Evolutionary conservation across 2,113 vertebrate species (phyloP).

Genomic region (Hassar affinis): DNA sequence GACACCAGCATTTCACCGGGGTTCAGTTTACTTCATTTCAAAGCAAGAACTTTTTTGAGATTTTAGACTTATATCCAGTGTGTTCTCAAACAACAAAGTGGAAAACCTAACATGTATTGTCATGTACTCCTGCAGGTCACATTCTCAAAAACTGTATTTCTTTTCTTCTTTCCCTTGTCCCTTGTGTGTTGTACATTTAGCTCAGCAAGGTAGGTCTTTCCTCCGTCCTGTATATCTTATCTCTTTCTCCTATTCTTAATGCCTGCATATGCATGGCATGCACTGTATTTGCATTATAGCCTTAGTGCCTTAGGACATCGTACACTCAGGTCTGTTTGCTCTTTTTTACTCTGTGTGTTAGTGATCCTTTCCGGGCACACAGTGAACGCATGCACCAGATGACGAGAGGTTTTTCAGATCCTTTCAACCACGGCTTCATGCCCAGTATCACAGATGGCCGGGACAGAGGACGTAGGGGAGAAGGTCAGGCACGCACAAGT

Average conservation of each 20-base stretch:
- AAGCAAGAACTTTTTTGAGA: background rate
- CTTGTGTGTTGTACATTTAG: background rate
- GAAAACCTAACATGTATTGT: background rate
- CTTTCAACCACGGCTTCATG: constrained; percentile 73
- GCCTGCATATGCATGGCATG: background rate
- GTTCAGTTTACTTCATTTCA: background rate
- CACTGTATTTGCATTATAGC: background rate
- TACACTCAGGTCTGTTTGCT: background rate
- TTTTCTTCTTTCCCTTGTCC: background rate
- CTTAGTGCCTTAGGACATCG: background rate
- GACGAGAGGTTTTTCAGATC: constrained; percentile 85
- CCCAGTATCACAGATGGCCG: constrained; percentile 72
- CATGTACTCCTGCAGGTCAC: background rate
- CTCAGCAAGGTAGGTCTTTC: constrained; percentile 32
- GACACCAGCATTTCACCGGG: background rate
- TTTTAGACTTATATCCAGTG: background rate
- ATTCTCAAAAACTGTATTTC: background rate
- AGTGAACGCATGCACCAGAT: constrained; percentile 79
- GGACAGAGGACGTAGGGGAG: constrained; percentile 47
- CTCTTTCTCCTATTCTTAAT: background rate
- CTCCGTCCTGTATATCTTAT: background rate
- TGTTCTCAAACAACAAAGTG: background rate
- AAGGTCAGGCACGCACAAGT: constrained; percentile 49
- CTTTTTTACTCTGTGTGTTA: constrained; percentile 55
- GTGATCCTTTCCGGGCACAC: constrained; percentile 83